Evolutionary conservation across 2,113 vertebrate genomes (phyloP).

Genomic region (Paralichthys olivaceus): DNA sequence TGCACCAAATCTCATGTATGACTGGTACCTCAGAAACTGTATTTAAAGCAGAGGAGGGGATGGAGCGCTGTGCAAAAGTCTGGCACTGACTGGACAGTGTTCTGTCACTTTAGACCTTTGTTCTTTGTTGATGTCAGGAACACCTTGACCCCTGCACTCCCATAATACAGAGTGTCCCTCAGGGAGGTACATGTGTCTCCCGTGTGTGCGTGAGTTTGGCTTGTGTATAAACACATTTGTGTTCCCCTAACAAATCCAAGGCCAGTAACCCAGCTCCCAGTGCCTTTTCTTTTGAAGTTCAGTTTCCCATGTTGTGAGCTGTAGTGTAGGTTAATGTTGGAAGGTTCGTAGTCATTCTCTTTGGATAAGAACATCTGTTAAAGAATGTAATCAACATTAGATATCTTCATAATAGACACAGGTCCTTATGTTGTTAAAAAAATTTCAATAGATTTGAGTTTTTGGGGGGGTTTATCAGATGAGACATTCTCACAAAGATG

Average conservation of each 20-base stretch:
- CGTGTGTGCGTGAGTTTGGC: neutral
- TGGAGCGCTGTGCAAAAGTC: neutral
- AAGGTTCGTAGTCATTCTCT: neutral
- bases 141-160: conserved; percentile 63
- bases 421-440: neutral
- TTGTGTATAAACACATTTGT: conserved; percentile 59
- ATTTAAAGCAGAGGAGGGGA: neutral
- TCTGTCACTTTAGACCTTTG: conserved; percentile 59
- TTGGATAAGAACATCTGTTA: neutral
- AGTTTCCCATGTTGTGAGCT: neutral
- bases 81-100: conserved; percentile 19
- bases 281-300: conserved; percentile 9
- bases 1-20: neutral
- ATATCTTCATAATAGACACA: neutral
- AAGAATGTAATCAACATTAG: neutral
- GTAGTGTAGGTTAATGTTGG: neutral
- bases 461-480: neutral
- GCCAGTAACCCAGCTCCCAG: conserved; percentile 22
- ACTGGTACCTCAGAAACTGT: neutral
- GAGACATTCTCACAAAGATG: neutral
- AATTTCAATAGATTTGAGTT: neutral
- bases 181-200: neutral
- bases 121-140: conserved; percentile 51
- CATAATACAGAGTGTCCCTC: conserved; percentile 42
- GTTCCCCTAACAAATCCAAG: conserved; percentile 44